A percentile compares a stretch with the other conserved stretches of the same genome.
Evolutionary conservation across 2,797 vertebrate genomes (phyloP).

Genomic region (Babyrousa celebensis): DNA sequence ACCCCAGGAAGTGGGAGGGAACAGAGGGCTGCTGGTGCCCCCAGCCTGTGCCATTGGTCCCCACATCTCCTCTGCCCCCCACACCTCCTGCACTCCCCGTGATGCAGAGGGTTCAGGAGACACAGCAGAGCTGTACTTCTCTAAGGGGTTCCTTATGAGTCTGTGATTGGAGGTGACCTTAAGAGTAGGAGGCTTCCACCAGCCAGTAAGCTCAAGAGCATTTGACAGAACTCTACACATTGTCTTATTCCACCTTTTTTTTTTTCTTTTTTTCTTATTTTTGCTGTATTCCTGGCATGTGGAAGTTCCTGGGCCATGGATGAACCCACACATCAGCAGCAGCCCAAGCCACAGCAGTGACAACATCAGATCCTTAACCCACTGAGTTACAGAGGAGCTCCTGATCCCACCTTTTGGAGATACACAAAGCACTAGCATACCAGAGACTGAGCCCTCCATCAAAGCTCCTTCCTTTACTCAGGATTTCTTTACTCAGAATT

Average conservation of each 20-base stretch:
- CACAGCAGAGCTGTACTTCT: neutral
- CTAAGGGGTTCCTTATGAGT: neutral
- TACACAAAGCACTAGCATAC: fast-evolving
- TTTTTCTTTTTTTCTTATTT: too few relatives aligned
- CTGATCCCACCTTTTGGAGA: neutral
- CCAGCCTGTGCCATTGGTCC: too few relatives aligned
- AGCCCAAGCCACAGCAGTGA: too few relatives aligned
- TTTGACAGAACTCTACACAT: fast-evolving
- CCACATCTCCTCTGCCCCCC: neutral
- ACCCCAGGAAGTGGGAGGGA: neutral
- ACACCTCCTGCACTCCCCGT: neutral
- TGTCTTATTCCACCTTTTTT: too few relatives aligned
- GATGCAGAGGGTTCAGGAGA: neutral
- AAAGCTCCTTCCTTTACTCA: neutral
- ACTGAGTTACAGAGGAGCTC: too few relatives aligned
- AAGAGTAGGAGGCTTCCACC: neutral
- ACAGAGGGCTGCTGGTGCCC: neutral
- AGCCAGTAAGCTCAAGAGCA: neutral
- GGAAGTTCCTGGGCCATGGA: too few relatives aligned
- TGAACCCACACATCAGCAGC: too few relatives aligned
- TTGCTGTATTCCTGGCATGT: too few relatives aligned
- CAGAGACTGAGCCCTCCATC: neutral
- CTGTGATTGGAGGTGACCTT: neutral
- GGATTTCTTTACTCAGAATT: neutral
- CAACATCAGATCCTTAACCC: too few relatives aligned